These are phyloP conservation scores for Heliconius nattereri DNA, from an alignment of 1,140 invertebrate genomes.

Conservation along the genomic window DNA sequence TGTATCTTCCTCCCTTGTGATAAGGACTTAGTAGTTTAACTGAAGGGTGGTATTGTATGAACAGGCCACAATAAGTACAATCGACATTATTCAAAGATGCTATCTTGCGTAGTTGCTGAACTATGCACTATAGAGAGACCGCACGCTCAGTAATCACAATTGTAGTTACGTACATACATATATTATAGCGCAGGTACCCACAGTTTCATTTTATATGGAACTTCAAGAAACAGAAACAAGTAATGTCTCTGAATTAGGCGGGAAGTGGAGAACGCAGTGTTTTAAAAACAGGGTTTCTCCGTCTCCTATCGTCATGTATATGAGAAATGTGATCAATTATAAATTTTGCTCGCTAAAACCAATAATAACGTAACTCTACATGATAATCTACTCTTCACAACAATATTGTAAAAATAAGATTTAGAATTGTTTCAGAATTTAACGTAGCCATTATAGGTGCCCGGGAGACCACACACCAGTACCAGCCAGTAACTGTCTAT, in stretches of 20 bases:
- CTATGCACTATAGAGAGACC: constrained; percentile 20
- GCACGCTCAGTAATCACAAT: background rate
- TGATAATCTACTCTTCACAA: no score
- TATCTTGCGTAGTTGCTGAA: constrained; percentile 31
- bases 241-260: no score
- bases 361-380: background rate
- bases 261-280: no score
- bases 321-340: background rate
- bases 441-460: background rate
- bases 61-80: constrained; percentile 27
- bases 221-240: no score
- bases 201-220: no score
- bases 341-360: background rate
- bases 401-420: no score
- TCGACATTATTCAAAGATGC: constrained; percentile 26
- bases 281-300: no score
- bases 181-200: no score
- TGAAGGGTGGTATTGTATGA: background rate
- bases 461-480: background rate
- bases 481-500: background rate
- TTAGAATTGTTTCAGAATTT: background rate
- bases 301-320: no score
- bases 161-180: background rate
- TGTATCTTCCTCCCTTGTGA: background rate
- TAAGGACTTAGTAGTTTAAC: background rate